A percentile compares a stretch with the other conserved stretches of the same genome.
phyloP scores from a whole-genome alignment of 1,140 invertebrate genomes.

The Pachypeltis micranthus region DNA sequence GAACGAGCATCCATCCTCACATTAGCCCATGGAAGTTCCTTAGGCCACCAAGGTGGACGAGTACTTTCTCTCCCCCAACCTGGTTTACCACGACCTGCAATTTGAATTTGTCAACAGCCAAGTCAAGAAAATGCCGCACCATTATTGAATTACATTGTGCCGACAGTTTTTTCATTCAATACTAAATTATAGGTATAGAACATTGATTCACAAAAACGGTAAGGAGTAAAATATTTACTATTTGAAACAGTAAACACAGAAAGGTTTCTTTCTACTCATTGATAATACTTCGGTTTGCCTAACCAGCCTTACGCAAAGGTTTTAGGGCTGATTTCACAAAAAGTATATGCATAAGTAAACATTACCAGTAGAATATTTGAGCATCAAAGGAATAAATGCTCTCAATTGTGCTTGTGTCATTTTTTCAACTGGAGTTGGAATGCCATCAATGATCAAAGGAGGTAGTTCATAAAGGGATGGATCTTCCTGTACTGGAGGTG shows the following conservation, averaged over 20 bases:
- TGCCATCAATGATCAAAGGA: constrained; percentile 90
- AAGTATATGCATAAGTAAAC: too few species aligned
- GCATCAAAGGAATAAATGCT: constrained; percentile 94
- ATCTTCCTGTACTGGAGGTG: constrained; percentile 81
- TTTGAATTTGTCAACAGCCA: too few species aligned
- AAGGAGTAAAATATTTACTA: too few species aligned
- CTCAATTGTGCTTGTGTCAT: constrained; percentile 96
- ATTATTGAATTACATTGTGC: too few species aligned
- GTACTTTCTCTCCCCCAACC: constrained; percentile 95
- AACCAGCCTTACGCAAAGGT: too few species aligned
- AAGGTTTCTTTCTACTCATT: neutral
- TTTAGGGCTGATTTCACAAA: too few species aligned
- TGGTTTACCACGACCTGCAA: constrained; percentile 77
- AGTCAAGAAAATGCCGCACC: too few species aligned
- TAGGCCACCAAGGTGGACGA: constrained; percentile 93
- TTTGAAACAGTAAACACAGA: neutral
- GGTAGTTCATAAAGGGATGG: constrained; percentile 88
- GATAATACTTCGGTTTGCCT: too few species aligned
- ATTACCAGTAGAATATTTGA: constrained; percentile 85
- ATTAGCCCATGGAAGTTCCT: constrained; percentile 94
- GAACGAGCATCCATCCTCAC: constrained; percentile 91
- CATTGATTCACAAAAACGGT: too few species aligned
- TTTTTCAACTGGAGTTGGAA: constrained; percentile 95
- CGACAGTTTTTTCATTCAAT: too few species aligned
- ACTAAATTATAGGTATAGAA: too few species aligned